Conservation (phyloP, 2,113 vertebrate genomes). For the Psophia crepitans region DNA sequence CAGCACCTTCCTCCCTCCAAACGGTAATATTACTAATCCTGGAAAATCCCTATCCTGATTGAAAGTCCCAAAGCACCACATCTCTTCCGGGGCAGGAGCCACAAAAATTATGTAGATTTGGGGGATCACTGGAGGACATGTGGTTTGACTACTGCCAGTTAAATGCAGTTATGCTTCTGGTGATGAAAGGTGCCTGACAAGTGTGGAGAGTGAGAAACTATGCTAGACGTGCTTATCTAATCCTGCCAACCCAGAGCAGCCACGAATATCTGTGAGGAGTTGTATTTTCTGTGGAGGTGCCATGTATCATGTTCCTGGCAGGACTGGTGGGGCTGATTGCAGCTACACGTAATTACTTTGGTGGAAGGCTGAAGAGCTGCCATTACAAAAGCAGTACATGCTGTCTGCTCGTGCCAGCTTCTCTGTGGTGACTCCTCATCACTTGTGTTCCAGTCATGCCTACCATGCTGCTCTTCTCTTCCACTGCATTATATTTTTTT, state of each 20-base stretch:
- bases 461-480: background rate
- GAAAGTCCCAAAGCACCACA: background rate
- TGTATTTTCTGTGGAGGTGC: background rate
- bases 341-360: background rate
- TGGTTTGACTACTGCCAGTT: background rate
- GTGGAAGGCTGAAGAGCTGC: background rate
- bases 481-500: background rate
- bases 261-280: background rate
- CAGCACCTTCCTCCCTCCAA: background rate
- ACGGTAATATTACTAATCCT: background rate
- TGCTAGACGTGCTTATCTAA: background rate
- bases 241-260: background rate
- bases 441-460: background rate
- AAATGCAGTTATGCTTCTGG: background rate
- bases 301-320: background rate
- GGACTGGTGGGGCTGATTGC: background rate
- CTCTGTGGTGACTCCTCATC: background rate
- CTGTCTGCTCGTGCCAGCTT: background rate
- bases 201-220: background rate
- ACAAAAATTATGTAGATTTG: background rate
- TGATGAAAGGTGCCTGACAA: background rate
- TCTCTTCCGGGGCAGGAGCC: background rate
- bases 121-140: rapidly evolving
- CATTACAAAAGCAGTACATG: rapidly evolving
- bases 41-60: background rate